Evolutionary conservation across 2,888 invertebrate genomes (phyloP), one percentile per base, ranked within the genome.

Genomic region (Petrolisthes manimaculis): DNA sequence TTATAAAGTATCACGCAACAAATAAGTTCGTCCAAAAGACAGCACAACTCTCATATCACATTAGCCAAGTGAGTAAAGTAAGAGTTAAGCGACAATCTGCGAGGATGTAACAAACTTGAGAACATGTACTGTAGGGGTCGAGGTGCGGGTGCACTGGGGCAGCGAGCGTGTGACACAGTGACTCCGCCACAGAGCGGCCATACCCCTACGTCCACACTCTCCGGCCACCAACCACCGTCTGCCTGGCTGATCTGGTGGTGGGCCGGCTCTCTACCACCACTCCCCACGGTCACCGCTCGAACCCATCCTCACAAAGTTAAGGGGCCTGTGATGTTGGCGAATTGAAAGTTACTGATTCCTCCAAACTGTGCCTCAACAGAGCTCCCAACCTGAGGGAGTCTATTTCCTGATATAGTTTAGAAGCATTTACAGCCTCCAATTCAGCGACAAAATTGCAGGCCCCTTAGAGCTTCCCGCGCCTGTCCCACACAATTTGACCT

Each of bases 181-280:
- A 86, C 86, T 86, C 54, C 71, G 54, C 86, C 75, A 86, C 61
- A 75, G 86, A 86, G 86, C 86, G 86, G 81, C 81, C 75, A 53
- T 82, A 86, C 86, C 82, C 86, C 55, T n/a, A 84, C 88, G 61
- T 84, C 81, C 84, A 24, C 81, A 56, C 88, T 84, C 88, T 84
- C 88, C 88, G 88, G 84, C 88, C 88, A 84, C 88, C 88, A 88
- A 88, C 88, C 88, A 84, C 88, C 84, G 80, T 88, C 88, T 88
- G 88, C 18, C 88, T 80, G 67, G 78, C 78, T 21, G n/a, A 9
- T n/a, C 37, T 67, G 37, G 55, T 74, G 75, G 84, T 71, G 54
- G 56, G 53, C 78, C 67, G 53, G 78, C 67, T 69, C 69, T 37
- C 54, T 55, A 56, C 61, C 55, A 83, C 83, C 37, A 55, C 54